A percentile compares a stretch with the other conserved stretches of the same genome.
Conservation (phyloP, 1,140 invertebrate species). For the Trichonephila inaurata region DNA sequence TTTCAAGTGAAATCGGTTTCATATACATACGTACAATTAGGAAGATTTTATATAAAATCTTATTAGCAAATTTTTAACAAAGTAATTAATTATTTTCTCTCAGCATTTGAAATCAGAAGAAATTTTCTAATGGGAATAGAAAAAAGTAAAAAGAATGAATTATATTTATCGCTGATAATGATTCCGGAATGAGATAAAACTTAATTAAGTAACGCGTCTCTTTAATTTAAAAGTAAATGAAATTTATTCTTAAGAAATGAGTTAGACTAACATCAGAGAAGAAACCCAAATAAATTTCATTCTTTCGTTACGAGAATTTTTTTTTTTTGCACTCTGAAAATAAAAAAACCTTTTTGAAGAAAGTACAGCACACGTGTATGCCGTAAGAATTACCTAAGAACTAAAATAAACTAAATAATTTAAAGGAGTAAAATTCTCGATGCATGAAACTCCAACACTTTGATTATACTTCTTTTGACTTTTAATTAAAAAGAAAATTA, state of each 20-base stretch:
- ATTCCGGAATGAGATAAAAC: background rate
- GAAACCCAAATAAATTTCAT: background rate
- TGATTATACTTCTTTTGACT: constrained; percentile 20
- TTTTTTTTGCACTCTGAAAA: background rate
- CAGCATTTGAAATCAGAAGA: too few relatives aligned
- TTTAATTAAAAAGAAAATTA: constrained; percentile 11
- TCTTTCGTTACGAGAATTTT: background rate
- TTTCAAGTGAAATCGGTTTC: too few relatives aligned
- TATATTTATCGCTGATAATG: background rate
- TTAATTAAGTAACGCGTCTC: background rate
- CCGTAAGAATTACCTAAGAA: background rate
- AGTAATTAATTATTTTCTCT: too few relatives aligned
- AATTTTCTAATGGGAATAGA: too few relatives aligned
- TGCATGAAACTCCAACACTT: background rate
- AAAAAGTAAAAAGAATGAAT: background rate
- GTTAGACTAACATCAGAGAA: background rate
- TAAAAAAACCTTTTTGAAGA: background rate
- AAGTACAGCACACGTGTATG: background rate
- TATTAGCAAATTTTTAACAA: too few relatives aligned
- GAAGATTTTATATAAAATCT: too few relatives aligned
- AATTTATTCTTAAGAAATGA: background rate
- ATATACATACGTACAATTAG: too few relatives aligned
- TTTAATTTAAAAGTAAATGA: background rate
- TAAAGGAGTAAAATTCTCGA: background rate
- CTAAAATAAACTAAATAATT: constrained; percentile 22